These are phyloP conservation scores for Atta texana DNA, from an alignment of 1,140 invertebrate species.

Conservation along the genomic window DNA sequence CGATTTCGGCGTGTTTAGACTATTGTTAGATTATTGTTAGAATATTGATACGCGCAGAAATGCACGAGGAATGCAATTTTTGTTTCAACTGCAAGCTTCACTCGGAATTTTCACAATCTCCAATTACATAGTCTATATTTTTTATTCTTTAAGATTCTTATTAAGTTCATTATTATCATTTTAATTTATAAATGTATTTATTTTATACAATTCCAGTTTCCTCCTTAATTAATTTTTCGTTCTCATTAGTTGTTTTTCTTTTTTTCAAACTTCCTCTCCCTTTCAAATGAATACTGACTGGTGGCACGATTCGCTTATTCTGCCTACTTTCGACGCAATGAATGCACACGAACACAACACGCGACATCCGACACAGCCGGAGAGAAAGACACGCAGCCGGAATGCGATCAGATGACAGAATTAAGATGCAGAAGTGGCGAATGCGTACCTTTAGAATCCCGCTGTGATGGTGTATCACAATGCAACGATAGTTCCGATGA, in stretches of 20 bases:
- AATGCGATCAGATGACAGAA: constrained; percentile 79
- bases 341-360: not conserved
- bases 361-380: constrained; percentile 46
- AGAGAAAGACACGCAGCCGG: constrained; percentile 18
- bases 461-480: constrained; percentile 85
- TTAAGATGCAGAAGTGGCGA: constrained; percentile 83
- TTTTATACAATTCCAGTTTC: not conserved
- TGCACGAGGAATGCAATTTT: constrained; percentile 15
- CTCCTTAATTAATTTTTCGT: constrained; percentile 20
- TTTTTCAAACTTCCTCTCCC: not conserved
- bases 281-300: constrained; percentile 19
- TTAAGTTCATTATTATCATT: not conserved
- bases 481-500: constrained; percentile 87
- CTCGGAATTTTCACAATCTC: not conserved
- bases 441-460: constrained; percentile 86
- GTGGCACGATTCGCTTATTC: constrained; percentile 37
- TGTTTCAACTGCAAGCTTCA: not conserved
- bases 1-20: not conserved
- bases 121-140: not conserved
- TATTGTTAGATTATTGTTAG: not conserved
- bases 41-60: constrained; percentile 3
- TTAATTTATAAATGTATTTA: not conserved
- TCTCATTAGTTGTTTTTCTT: constrained; percentile 31
- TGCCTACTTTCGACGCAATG: not conserved
- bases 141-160: not conserved